Base-by-base conservation (phyloP, 2,888 invertebrate species). In the Neoitamus cyanurus region DNA sequence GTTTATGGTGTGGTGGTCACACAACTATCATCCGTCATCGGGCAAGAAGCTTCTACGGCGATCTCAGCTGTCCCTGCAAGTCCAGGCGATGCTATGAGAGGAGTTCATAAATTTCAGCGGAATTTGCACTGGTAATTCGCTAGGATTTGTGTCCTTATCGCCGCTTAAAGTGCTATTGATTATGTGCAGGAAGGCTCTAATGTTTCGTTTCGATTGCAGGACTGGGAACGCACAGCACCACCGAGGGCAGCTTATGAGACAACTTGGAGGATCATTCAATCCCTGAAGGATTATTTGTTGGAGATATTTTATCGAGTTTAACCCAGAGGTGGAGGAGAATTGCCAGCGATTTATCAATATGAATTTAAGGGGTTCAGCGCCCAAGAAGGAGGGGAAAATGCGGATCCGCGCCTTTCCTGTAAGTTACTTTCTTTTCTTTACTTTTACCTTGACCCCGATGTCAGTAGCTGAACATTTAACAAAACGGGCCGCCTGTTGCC, bases 341-440 rank as follows among this genome's bases (percentile, higher is more conserved):
- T 90, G 89, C 87, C 88, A 89, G 87, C 89, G 88, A 85, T 87
- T 89, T 86, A 88, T 88, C 85, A 90, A 88, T 80, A 90, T 90
- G 90, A 91, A 90, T 89, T 86, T 89, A 86, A 88, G 91, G 88
- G 90, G 90, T 87, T 89, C 95, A 89, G 93, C 95, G 92, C 95
- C 95, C 89, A 97, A 97, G 92, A 97, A 97, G 93, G 97, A 97
- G 93, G 95, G 96, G 93, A 98, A 98, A 93, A 98, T 98, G 98
- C 95, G 99, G 91, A 99, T 99, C 91, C 94, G 98, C 92, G 98
- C 98, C 88, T 99, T 99, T 93, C 98, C 98, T 92, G 98, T 98
- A 93, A 97, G 97, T 94, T 87, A 77, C 15, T 48, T 78, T 78
- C 15, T 78, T 28, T 48, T 30, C 30, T 86, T 68, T 70, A 30